Percentiles rank a stretch among this genome's conserved stretches.
Conservation (phyloP, 2,888 invertebrate species). For the Hypercompe scribonia region DNA sequence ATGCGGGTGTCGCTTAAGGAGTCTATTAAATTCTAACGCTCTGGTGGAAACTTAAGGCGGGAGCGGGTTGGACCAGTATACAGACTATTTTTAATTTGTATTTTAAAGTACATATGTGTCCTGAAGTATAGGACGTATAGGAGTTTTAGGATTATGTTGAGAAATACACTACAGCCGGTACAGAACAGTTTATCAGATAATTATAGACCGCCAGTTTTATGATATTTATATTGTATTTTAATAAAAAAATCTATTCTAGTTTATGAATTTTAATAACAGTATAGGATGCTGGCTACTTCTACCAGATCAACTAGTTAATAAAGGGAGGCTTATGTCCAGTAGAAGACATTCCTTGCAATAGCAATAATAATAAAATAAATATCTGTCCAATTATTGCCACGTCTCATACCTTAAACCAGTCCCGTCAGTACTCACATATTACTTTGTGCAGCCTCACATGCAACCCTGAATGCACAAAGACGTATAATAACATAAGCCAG, state of each 20-base stretch:
- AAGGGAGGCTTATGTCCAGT: not conserved
- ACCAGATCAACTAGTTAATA: too few species aligned
- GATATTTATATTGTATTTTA: too few species aligned
- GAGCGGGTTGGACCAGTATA: slow-evolving; percentile 16
- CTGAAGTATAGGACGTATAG: too few species aligned
- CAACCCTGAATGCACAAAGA: slow-evolving; percentile 83
- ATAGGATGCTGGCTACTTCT: not conserved
- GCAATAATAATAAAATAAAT: not conserved
- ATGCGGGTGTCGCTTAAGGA: slow-evolving; percentile 75
- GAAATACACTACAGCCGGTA: too few species aligned
- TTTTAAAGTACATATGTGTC: not conserved
- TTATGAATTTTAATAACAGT: too few species aligned
- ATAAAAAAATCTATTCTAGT: too few species aligned
- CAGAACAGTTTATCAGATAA: too few species aligned
- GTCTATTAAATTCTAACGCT: slow-evolving; percentile 82
- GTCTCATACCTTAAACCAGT: slow-evolving; percentile 43
- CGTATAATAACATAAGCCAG: slow-evolving; percentile 82
- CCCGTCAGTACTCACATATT: slow-evolving; percentile 58
- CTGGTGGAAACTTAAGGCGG: slow-evolving; percentile 58
- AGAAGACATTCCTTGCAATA: not conserved
- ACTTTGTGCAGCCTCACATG: slow-evolving; percentile 72
- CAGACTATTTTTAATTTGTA: not conserved
- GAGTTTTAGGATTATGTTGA: not conserved
- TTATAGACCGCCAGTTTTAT: too few species aligned
- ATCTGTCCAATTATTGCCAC: slow-evolving; percentile 24